Conservation (phyloP, 2,113 vertebrate species). For the Petrocephalus microphthalmus region DNA sequence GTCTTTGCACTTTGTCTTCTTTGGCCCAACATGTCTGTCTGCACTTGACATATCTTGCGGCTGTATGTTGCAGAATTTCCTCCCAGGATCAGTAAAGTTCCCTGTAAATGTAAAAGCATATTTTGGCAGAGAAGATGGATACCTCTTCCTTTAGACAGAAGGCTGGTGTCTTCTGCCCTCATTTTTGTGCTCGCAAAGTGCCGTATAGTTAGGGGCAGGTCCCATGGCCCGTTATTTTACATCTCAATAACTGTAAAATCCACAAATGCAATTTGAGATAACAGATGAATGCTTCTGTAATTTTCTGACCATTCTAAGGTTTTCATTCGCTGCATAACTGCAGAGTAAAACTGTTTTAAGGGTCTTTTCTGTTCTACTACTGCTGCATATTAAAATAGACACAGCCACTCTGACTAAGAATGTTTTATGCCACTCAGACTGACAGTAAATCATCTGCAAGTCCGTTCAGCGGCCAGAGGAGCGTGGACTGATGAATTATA, state of each 20-base stretch:
- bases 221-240: not conserved
- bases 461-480: constrained; percentile 66
- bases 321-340: not conserved
- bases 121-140: not conserved
- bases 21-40: not conserved
- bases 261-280: not conserved
- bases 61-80: not conserved
- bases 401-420: constrained; percentile 44
- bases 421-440: constrained; percentile 50
- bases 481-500: constrained; percentile 68
- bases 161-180: not conserved
- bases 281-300: not conserved
- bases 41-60: not conserved
- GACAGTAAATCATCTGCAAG: constrained; percentile 59
- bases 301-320: not conserved
- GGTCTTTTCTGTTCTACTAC: constrained; percentile 28
- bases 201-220: not conserved
- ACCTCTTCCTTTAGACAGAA: not conserved
- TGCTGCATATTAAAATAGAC: constrained; percentile 54
- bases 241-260: not conserved
- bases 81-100: not conserved
- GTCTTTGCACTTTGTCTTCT: not conserved
- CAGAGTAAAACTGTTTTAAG: not conserved
- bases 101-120: not conserved
- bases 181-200: not conserved